Percentiles rank a stretch among this genome's conserved stretches.
These are phyloP conservation scores for Sebastes matsubarae DNA, from an alignment of 2,797 vertebrate species.

Conservation along the genomic window DNA sequence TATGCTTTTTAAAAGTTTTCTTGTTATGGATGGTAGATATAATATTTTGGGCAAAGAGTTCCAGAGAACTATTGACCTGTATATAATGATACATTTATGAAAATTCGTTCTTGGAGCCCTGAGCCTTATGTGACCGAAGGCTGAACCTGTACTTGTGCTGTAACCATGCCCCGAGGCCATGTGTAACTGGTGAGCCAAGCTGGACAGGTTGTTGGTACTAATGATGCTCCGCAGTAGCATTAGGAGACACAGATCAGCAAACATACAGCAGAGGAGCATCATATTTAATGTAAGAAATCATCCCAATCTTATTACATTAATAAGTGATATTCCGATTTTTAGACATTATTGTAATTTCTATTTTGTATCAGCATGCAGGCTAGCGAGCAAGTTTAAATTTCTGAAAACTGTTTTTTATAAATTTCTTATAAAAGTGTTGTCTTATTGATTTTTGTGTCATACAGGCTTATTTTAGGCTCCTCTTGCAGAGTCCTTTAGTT, in stretches of 20 bases:
- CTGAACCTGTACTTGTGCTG: no score
- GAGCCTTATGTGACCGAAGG: no score
- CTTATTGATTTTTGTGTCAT: neutral
- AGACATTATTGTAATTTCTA: neutral
- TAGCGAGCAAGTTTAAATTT: neutral
- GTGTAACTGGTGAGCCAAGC: no score
- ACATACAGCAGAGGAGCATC: neutral
- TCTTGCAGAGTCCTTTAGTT: neutral
- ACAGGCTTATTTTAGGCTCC: neutral
- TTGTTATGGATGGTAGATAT: no score
- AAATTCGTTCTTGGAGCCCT: accelerated
- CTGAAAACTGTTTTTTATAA: neutral
- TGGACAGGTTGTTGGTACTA: no score
- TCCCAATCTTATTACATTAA: neutral
- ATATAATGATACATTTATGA: no score
- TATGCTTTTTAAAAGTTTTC: no score
- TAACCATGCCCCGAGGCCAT: no score
- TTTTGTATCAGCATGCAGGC: neutral
- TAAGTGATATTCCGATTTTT: neutral
- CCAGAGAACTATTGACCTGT: no score
- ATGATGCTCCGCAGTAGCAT: no score
- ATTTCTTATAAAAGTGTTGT: neutral
- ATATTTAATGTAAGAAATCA: neutral
- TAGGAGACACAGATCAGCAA: neutral
- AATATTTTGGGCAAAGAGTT: no score